Percentiles rank a stretch among this genome's conserved stretches.
phyloP scores from a whole-genome alignment of 2,888 invertebrate species.

The Deroplatys truncata region DNA sequence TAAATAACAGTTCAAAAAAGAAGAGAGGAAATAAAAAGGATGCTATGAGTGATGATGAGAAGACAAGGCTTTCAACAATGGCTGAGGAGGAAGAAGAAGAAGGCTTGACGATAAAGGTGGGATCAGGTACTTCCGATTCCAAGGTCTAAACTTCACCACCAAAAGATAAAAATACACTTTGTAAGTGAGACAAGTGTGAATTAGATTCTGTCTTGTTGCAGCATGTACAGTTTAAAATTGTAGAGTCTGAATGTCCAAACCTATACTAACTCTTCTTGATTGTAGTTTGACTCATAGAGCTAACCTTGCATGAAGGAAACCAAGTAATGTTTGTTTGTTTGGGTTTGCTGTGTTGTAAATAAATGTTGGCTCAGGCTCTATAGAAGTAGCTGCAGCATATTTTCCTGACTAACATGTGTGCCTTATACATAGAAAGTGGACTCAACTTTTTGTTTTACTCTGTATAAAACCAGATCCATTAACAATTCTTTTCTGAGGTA shows the following conservation, averaged over 20 bases:
- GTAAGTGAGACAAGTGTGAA: constrained; percentile 7
- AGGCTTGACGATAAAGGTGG: constrained; percentile 59
- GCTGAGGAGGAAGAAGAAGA: constrained; percentile 78
- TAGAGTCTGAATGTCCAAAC: neutral
- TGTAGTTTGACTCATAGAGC: neutral
- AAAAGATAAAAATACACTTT: neutral
- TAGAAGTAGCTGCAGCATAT: neutral
- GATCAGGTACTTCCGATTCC: constrained; percentile 36
- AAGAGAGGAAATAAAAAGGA: constrained; percentile 67
- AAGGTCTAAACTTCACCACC: constrained; percentile 26
- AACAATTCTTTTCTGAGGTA: neutral
- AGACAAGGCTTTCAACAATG: constrained; percentile 74
- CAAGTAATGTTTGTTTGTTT: neutral
- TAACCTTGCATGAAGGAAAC: neutral
- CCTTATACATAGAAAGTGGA: neutral
- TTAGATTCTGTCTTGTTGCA: neutral
- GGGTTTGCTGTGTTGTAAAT: neutral
- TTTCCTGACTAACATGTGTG: neutral
- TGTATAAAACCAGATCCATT: neutral
- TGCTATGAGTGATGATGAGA: constrained; percentile 51
- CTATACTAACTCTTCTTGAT: neutral
- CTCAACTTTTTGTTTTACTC: neutral
- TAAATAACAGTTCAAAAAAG: constrained; percentile 53
- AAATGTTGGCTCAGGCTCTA: neutral
- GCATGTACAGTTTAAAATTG: neutral